A percentile compares a stretch with the other conserved stretches of the same genome.
Conservation (phyloP, 2,113 vertebrate genomes). For the Crotophaga sulcirostris region DNA sequence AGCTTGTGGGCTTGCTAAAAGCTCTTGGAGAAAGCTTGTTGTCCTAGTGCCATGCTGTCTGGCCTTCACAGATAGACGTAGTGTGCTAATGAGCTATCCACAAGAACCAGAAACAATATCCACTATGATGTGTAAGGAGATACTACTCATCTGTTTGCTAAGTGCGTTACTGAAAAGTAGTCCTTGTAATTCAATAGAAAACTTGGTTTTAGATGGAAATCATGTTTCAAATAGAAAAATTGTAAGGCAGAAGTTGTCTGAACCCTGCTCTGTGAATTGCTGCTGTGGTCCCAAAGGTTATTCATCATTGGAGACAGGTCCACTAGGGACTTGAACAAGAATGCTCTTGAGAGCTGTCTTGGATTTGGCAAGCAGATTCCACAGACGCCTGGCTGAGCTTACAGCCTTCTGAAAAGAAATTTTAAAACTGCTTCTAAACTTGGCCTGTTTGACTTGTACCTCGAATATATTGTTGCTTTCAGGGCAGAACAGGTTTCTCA, state of each 20-base stretch:
- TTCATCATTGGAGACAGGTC: not conserved
- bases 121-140: not conserved
- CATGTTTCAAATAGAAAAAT: not conserved
- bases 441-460: not conserved
- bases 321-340: not conserved
- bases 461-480: not conserved
- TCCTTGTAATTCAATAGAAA: not conserved
- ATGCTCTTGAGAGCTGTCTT: not conserved
- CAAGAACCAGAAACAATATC: not conserved
- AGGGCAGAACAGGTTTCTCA: not conserved
- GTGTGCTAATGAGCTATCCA: not conserved
- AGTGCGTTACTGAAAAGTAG: not conserved
- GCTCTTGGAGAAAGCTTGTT: not conserved
- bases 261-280: not conserved
- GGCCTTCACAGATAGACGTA: not conserved
- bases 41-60: not conserved
- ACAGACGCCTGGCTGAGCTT: not conserved
- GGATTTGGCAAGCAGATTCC: not conserved
- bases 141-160: not conserved
- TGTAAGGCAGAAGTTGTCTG: not conserved
- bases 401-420: slow-evolving; percentile 11
- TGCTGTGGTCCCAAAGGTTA: not conserved
- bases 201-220: not conserved
- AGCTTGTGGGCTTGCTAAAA: not conserved
- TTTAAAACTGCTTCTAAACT: not conserved